Evolutionary conservation across 64 coral and sea anemone species (phyloP).

Genomic region (Porites australiensis): DNA sequence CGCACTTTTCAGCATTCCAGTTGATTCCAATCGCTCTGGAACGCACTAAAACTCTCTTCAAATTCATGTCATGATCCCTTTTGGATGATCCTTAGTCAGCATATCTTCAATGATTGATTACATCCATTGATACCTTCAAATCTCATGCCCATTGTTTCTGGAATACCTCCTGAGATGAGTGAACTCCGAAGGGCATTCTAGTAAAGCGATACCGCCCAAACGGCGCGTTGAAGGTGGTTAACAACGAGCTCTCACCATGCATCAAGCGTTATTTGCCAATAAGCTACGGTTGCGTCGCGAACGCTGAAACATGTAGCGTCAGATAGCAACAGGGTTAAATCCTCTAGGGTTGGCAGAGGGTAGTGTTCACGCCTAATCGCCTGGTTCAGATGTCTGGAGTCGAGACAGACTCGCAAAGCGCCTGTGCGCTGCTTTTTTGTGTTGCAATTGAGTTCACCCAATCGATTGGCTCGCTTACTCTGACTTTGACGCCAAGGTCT

Average conservation of each 20-base stretch:
- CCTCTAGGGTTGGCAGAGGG: not conserved
- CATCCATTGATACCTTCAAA: not conserved
- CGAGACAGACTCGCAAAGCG: not conserved
- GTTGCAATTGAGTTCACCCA: not conserved
- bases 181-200: not conserved
- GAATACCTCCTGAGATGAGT: not conserved
- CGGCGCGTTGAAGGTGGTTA: not conserved
- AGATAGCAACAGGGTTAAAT: not conserved
- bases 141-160: not conserved
- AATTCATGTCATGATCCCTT: not conserved
- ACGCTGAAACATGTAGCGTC: not conserved
- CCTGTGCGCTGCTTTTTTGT: not conserved
- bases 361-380: not conserved
- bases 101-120: not conserved
- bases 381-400: not conserved
- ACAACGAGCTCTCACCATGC: not conserved
- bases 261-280: not conserved
- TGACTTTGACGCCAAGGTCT: not conserved
- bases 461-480: not conserved
- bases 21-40: not conserved
- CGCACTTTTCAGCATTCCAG: slow-evolving; percentile 9
- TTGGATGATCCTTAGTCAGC: not conserved
- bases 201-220: not conserved
- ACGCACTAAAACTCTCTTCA: not conserved
- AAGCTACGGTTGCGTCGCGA: not conserved